Conservation (phyloP, 2,113 vertebrate species). For the Glaucidium brasilianum region DNA sequence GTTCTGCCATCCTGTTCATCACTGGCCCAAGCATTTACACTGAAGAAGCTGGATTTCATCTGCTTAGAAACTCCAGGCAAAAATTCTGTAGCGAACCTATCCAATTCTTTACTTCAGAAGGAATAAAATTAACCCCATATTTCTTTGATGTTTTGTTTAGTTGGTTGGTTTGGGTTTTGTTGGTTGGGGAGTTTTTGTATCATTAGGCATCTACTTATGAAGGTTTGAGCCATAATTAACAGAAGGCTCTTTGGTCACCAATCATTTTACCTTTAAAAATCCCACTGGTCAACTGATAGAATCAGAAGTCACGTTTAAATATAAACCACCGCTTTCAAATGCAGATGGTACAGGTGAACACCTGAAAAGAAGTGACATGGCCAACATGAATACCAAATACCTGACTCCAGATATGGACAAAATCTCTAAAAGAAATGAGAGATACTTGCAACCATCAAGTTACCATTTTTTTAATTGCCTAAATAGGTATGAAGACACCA, state of each 20-base stretch:
- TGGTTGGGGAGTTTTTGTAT: no score
- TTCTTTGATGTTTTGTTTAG: not conserved
- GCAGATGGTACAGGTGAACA: not conserved
- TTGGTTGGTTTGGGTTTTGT: not conserved
- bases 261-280: not conserved
- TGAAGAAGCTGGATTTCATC: rapidly evolving
- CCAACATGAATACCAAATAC: not conserved
- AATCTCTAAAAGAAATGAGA: not conserved
- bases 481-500: not conserved
- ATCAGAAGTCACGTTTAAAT: not conserved
- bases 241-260: not conserved
- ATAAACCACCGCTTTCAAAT: not conserved
- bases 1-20: not conserved
- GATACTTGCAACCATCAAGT: not conserved
- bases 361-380: not conserved
- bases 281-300: not conserved
- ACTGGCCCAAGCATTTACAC: rapidly evolving
- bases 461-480: not conserved
- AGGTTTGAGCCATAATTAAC: not conserved
- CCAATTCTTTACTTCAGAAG: not conserved
- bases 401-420: not conserved
- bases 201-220: not conserved
- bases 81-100: not conserved
- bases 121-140: not conserved
- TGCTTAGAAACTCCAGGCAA: not conserved